Base-by-base conservation (phyloP, 1,140 invertebrate species). In the Antheraea pernyi region DNA sequence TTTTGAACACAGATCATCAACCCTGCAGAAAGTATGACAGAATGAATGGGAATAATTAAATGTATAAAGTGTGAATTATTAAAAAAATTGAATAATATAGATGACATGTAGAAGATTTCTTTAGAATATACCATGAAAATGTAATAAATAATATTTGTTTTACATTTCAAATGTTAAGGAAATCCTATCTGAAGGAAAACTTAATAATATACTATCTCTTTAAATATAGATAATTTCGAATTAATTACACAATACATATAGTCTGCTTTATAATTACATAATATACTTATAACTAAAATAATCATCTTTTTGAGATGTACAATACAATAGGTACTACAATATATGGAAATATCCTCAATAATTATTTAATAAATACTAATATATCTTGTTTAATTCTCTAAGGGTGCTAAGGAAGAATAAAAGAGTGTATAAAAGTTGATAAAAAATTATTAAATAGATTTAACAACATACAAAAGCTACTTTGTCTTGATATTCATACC, bases 401-500 rank as follows among this genome's bases (percentile, higher is more conserved):
- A 83, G 80, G 88, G 89, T 91, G 89, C 88, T 89, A 88, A 84
- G 89, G 85, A 89, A 89, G 84, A 85, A 82, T 91, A 88, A 91
- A 91, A 85, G 83, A 91, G 88, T 91, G 89, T 91, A 91, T 91
- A 91, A 91, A 91, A 91, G 85, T 90, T 85, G 77, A 80, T 91
- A 91, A 80, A 91, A 91, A 91, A 90, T 89, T 88, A 84, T 89
- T 84, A 86, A 88, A 89, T 88, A 88, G 84, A 86, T 89, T 86
- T 89, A 90, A 90, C 87, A 88, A 88, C 85, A 91, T 91, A 91
- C 89, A 91, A 91, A 91, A 91, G 86, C 89, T 91, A 91, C 89
- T 76, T n/a, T 71, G 79, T 76, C 68, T 70, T 77, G 84, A 82
- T 84, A 84, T 69, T 30, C 77, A 77, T 83, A 84, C 78, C 79